Evolutionary conservation across 2,888 invertebrate genomes (phyloP).

Genomic region (Sphaerophoria taeniata): DNA sequence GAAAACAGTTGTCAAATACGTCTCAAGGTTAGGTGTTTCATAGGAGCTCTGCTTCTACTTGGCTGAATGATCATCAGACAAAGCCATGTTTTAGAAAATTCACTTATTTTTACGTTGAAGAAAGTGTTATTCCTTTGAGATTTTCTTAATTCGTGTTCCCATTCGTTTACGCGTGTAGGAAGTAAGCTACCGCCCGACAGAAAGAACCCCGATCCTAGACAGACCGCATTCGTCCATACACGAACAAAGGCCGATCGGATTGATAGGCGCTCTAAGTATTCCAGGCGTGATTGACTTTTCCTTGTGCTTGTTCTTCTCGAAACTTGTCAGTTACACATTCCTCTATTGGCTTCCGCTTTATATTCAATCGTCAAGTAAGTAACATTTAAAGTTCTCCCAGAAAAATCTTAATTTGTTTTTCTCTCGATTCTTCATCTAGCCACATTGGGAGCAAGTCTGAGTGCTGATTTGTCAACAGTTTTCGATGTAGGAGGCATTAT

Average conservation of each 20-base stretch:
- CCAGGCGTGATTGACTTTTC: slow-evolving; percentile 98
- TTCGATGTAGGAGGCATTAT: slow-evolving; percentile 96
- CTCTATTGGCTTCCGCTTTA: slow-evolving; percentile 97
- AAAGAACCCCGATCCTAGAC: slow-evolving; percentile 81
- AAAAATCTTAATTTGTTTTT: neutral
- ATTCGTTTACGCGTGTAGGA: slow-evolving; percentile 77
- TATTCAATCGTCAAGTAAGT: slow-evolving; percentile 92
- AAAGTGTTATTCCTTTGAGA: too few species aligned
- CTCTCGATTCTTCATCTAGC: slow-evolving; percentile 84
- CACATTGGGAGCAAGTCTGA: slow-evolving; percentile 86
- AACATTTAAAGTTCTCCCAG: too few species aligned
- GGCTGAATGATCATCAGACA: too few species aligned
- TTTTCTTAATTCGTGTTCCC: neutral
- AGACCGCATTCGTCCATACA: slow-evolving; percentile 67
- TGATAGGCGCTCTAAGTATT: slow-evolving; percentile 88
- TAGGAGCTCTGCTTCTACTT: too few species aligned
- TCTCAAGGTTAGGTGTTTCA: too few species aligned
- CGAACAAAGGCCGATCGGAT: slow-evolving; percentile 78
- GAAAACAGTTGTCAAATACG: too few species aligned
- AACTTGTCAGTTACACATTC: slow-evolving; percentile 98
- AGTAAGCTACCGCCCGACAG: slow-evolving; percentile 80
- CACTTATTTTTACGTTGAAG: too few species aligned
- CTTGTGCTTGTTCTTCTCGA: slow-evolving; percentile 96
- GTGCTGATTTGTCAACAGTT: slow-evolving; percentile 91
- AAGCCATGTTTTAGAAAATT: too few species aligned